Evolutionary conservation across 2,888 invertebrate genomes (phyloP).

Genomic region (Eilema caniola): DNA sequence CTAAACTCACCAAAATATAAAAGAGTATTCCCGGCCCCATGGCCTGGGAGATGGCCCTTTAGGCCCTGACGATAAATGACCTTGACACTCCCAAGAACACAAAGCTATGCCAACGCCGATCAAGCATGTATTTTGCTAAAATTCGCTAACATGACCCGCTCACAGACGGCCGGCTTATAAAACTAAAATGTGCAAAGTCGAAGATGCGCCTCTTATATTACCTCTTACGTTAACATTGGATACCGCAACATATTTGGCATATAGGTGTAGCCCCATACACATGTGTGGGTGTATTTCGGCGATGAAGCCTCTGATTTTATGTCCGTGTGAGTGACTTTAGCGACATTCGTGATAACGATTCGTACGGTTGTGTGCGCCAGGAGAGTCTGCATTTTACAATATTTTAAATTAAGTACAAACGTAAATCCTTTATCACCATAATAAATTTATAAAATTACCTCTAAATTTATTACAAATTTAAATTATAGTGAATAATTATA

Average conservation of each 20-base stretch:
- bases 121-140: slow-evolving; percentile 69
- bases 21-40: slow-evolving; percentile 79
- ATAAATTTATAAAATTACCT: slow-evolving; percentile 49
- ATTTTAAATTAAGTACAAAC: slow-evolving; percentile 55
- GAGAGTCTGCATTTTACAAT: slow-evolving; percentile 63
- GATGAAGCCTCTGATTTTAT: slow-evolving; percentile 61
- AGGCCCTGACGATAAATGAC: slow-evolving; percentile 61
- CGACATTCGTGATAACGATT: slow-evolving; percentile 61
- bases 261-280: slow-evolving; percentile 61
- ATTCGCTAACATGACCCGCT: slow-evolving; percentile 81
- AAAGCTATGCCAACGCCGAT: slow-evolving; percentile 65
- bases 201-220: slow-evolving; percentile 87
- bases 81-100: slow-evolving; percentile 62
- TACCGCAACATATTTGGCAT: slow-evolving; percentile 85
- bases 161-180: slow-evolving; percentile 79
- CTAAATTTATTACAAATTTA: slow-evolving; percentile 36
- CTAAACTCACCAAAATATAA: slow-evolving; percentile 77
- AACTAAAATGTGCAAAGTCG: slow-evolving; percentile 85
- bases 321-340: slow-evolving; percentile 58
- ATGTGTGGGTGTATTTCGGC: slow-evolving; percentile 78
- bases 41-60: slow-evolving; percentile 74
- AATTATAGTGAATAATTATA: slow-evolving; percentile 36
- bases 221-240: slow-evolving; percentile 84
- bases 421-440: slow-evolving; percentile 50
- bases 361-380: slow-evolving; percentile 48